Conservation (phyloP, 2,888 invertebrate genomes). For the Myathropa florea region DNA sequence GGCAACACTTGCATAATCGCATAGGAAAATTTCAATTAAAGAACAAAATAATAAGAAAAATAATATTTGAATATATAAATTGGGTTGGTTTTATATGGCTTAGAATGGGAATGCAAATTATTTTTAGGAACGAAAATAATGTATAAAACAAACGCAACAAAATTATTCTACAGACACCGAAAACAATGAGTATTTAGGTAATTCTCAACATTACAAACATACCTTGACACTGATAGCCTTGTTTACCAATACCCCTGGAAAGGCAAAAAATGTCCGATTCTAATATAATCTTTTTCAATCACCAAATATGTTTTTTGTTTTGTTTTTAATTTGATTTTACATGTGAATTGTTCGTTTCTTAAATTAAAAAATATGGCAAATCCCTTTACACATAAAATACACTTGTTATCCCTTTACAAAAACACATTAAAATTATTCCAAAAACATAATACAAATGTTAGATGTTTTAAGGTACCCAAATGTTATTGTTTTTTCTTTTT, state of each 20-base stretch:
- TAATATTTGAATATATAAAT: not conserved
- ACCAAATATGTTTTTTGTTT: constrained; percentile 34
- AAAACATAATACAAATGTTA: constrained; percentile 31
- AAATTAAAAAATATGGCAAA: constrained; percentile 23
- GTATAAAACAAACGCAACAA: constrained; percentile 42
- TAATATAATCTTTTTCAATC: constrained; percentile 76
- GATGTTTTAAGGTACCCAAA: constrained; percentile 4
- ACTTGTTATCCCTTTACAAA: constrained; percentile 24
- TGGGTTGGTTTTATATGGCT: not conserved
- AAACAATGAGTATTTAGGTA: constrained; percentile 55
- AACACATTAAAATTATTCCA: constrained; percentile 8
- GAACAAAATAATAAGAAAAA: not conserved
- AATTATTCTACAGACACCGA: constrained; percentile 61
- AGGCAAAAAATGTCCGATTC: constrained; percentile 82
- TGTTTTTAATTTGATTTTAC: constrained; percentile 31
- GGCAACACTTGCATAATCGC: not conserved
- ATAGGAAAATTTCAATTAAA: not conserved
- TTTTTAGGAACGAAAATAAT: constrained; percentile 13
- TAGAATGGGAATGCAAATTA: constrained; percentile 11
- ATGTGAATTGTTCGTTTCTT: constrained; percentile 30
- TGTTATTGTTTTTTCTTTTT: constrained; percentile 20
- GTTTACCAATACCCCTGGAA: constrained; percentile 97
- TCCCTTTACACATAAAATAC: constrained; percentile 39
- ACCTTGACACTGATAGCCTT: constrained; percentile 99
- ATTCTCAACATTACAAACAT: constrained; percentile 77